These are phyloP conservation scores for Eolophus roseicapilla DNA, from an alignment of 2,113 vertebrate genomes.

Conservation along the genomic window DNA sequence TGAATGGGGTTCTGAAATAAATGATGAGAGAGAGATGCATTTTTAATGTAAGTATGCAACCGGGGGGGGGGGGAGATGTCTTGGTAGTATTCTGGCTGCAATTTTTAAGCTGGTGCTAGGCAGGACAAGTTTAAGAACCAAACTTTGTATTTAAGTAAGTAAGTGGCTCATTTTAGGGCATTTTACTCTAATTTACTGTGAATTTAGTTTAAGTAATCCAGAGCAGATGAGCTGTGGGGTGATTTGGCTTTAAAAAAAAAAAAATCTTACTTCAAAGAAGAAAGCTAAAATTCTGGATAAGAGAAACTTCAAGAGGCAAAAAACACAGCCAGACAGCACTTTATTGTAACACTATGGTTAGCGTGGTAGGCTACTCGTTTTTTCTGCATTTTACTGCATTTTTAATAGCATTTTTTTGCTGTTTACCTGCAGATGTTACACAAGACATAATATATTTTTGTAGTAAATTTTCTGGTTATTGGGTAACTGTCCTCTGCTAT, in stretches of 20 bases:
- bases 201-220: neutral
- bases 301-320: neutral
- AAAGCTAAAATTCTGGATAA: neutral
- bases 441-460: slow-evolving; percentile 62
- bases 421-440: slow-evolving; percentile 35
- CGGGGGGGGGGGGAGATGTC: neutral
- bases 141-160: slow-evolving; percentile 13
- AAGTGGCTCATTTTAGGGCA: slow-evolving; percentile 25
- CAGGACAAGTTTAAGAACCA: neutral
- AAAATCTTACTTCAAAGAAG: neutral
- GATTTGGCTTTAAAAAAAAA: neutral
- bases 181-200: slow-evolving; percentile 17
- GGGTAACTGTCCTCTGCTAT: slow-evolving; percentile 51
- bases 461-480: slow-evolving; percentile 60
- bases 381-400: slow-evolving; percentile 39
- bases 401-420: slow-evolving; percentile 34
- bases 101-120: neutral
- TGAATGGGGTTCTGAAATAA: neutral
- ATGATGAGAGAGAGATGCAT: neutral
- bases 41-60: slow-evolving; percentile 54
- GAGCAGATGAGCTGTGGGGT: neutral
- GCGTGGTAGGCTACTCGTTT: neutral
- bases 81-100: neutral
- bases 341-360: slow-evolving; percentile 36
- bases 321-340: slow-evolving; percentile 46